Evolutionary conservation across 2,113 vertebrate genomes (phyloP).

Genomic region (Fulica atra): DNA sequence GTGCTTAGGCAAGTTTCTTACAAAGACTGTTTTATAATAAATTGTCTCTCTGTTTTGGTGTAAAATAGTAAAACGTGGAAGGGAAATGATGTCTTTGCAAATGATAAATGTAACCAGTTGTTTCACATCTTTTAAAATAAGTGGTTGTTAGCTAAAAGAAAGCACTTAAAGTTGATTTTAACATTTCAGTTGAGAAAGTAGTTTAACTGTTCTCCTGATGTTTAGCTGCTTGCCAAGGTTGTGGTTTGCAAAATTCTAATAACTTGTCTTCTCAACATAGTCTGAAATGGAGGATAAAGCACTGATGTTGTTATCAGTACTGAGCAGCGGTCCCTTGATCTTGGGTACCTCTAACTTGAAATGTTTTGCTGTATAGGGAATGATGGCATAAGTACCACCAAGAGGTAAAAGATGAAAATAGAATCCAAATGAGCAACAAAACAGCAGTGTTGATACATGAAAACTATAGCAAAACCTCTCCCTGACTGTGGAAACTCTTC

Average conservation of each 20-base stretch:
- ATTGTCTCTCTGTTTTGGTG: neutral
- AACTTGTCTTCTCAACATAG: neutral
- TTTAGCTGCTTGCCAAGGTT: neutral
- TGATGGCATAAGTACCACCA: neutral
- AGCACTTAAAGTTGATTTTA: neutral
- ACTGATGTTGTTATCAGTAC: neutral
- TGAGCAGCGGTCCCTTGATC: neutral
- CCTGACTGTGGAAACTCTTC: neutral
- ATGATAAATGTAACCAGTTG: neutral
- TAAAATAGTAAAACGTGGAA: neutral
- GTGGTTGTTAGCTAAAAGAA: neutral
- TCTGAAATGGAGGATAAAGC: neutral
- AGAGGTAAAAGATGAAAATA: neutral
- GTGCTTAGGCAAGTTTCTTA: neutral
- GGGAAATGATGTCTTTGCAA: neutral
- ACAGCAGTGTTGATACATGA: neutral
- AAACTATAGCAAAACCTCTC: neutral
- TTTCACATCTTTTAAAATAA: neutral
- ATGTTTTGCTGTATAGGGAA: neutral
- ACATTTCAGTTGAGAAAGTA: neutral
- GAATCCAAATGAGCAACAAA: neutral
- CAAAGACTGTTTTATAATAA: neutral
- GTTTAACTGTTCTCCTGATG: neutral
- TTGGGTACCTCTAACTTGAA: neutral
- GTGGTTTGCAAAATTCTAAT: neutral